Percentiles rank a stretch among this genome's conserved stretches.
Evolutionary conservation across 1,140 invertebrate genomes (phyloP).

Genomic region (Ptiloglossa arizonensis): DNA sequence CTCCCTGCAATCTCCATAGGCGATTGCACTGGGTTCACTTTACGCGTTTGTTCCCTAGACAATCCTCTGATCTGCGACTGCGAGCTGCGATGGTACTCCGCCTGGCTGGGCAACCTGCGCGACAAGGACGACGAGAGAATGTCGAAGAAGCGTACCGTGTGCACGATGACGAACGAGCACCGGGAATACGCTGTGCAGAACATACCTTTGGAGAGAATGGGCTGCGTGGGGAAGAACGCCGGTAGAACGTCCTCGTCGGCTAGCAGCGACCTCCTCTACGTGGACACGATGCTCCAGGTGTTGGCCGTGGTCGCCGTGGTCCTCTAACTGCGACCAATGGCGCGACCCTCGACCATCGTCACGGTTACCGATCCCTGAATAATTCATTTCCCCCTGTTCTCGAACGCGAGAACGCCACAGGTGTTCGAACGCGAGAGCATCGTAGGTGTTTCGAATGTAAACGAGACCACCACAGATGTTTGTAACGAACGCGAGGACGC

Average conservation of each 20-base stretch:
- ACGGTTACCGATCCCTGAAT: not conserved
- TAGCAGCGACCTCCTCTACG: not conserved
- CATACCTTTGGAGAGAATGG: constrained; percentile 90
- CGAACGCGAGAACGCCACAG: not conserved
- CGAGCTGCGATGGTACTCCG: constrained; percentile 92
- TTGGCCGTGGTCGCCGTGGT: constrained; percentile 7
- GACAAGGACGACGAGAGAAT: constrained; percentile 92
- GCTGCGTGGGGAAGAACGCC: constrained; percentile 87
- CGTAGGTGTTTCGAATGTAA: too few species aligned
- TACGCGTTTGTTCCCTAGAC: constrained; percentile 82
- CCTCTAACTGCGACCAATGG: constrained; percentile 25
- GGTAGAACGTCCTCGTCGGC: constrained; percentile 69
- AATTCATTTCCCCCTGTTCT: not conserved
- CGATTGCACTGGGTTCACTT: too few species aligned
- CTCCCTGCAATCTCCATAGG: too few species aligned
- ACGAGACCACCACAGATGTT: too few species aligned
- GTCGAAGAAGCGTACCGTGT: constrained; percentile 91
- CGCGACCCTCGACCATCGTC: not conserved
- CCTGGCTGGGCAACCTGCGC: constrained; percentile 88
- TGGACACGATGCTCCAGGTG: constrained; percentile 35
- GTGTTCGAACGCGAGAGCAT: too few species aligned
- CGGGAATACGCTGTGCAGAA: constrained; percentile 90
- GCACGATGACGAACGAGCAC: constrained; percentile 88
- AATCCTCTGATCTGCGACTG: constrained; percentile 94
- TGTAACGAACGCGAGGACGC: too few species aligned